These are phyloP conservation scores for Equus quagga DNA, from an alignment of 2,113 vertebrate species.

Conservation along the genomic window DNA sequence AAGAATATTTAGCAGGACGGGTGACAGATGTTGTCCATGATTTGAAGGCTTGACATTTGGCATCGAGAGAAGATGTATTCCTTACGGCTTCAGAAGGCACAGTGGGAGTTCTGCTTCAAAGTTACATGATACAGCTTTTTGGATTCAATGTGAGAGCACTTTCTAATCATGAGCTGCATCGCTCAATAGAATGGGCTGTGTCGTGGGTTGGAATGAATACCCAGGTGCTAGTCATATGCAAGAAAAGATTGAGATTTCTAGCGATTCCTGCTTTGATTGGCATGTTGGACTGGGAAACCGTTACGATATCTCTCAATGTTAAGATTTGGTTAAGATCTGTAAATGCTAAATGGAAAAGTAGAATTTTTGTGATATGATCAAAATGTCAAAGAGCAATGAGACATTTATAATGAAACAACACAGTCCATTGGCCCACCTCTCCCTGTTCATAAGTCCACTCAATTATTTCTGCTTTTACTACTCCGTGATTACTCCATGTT, in stretches of 20 bases:
- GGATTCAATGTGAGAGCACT: background rate
- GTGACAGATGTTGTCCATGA: background rate
- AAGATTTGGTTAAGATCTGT: background rate
- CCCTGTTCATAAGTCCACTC: background rate
- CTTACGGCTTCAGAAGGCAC: no score
- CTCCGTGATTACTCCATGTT: background rate
- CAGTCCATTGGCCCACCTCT: background rate
- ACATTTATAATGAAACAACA: background rate
- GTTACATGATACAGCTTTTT: background rate
- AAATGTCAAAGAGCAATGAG: background rate
- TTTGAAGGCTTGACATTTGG: background rate
- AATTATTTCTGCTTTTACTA: background rate
- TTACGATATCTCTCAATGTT: background rate
- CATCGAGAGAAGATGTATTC: background rate
- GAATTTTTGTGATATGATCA: background rate
- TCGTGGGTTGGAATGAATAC: background rate
- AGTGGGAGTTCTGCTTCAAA: background rate
- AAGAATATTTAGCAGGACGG: fast-evolving
- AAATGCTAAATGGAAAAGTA: background rate
- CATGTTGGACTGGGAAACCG: background rate
- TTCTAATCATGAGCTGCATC: background rate
- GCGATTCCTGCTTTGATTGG: background rate
- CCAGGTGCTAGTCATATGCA: background rate
- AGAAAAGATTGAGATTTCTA: background rate
- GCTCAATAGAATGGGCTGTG: no score